Percentiles rank a stretch among this genome's conserved stretches.
phyloP scores from a whole-genome alignment of 2,113 vertebrate species.

The Xyrauchen texanus region DNA sequence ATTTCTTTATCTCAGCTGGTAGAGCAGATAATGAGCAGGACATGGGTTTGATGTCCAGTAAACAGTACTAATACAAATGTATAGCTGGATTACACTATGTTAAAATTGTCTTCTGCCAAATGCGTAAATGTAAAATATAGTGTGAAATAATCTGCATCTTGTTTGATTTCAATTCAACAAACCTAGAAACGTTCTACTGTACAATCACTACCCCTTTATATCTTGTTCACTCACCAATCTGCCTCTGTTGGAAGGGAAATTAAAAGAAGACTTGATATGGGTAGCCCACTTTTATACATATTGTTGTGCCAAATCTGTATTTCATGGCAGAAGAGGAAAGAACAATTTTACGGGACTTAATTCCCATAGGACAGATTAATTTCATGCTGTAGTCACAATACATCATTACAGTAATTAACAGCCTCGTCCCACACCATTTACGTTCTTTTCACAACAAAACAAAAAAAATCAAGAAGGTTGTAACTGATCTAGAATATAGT shows the following conservation, averaged over 20 bases:
- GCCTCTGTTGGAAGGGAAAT: not conserved
- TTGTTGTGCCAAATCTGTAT: no score
- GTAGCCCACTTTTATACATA: slow-evolving; percentile 34
- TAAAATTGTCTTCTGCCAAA: no score
- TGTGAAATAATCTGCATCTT: no score
- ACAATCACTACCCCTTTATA: not conserved
- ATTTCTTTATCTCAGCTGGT: no score
- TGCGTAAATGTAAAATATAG: no score
- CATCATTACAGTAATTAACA: slow-evolving; percentile 43
- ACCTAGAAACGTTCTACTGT: not conserved
- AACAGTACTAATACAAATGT: no score
- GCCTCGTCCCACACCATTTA: no score
- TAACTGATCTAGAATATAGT: no score
- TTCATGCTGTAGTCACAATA: slow-evolving; percentile 42
- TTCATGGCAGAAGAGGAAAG: not conserved
- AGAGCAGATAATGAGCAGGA: no score
- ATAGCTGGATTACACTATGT: no score
- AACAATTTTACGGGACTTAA: not conserved
- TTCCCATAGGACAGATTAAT: slow-evolving; percentile 57
- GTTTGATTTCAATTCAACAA: not conserved
- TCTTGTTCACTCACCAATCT: slow-evolving; percentile 27
- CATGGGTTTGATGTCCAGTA: no score
- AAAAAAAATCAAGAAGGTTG: no score
- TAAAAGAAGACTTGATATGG: slow-evolving; percentile 7
- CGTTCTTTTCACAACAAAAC: not conserved